phyloP scores from a whole-genome alignment of 2,113 vertebrate genomes.

The Erinaceus europaeus region DNA sequence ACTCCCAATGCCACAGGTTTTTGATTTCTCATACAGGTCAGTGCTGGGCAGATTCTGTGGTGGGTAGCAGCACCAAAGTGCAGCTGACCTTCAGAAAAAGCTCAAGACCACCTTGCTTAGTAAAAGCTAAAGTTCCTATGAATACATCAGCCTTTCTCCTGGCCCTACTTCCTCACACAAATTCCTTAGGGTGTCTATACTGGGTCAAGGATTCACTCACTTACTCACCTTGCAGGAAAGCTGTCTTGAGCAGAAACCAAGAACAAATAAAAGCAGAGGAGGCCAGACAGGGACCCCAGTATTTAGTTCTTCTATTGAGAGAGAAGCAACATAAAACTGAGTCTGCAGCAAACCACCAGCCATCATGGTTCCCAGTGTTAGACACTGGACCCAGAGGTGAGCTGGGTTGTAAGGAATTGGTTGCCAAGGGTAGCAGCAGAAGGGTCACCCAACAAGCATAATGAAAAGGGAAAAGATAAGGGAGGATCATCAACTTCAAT shows the following conservation, averaged over 20 bases:
- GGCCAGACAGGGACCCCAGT: neutral
- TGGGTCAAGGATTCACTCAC: neutral
- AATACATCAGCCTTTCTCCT: neutral
- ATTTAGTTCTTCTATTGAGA: neutral
- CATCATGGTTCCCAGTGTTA: fast-evolving
- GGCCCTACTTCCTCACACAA: neutral
- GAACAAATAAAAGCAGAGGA: neutral
- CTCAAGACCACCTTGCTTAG: neutral
- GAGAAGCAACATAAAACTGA: neutral
- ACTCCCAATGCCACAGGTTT: no score
- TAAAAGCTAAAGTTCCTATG: neutral
- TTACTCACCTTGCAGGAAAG: neutral
- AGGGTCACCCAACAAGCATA: neutral
- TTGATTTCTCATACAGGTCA: neutral
- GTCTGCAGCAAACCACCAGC: neutral
- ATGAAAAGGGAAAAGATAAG: neutral
- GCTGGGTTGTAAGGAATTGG: neutral
- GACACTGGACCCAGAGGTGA: conserved; percentile 24
- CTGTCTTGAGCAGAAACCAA: neutral
- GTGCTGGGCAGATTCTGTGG: neutral
- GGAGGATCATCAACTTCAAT: neutral
- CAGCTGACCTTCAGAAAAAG: neutral
- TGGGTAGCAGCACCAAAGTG: neutral
- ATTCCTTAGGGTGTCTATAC: neutral
- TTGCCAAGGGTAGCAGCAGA: neutral